Evolutionary conservation across 1,140 invertebrate genomes (phyloP).

Genomic region (Tetramorium simillimum): DNA sequence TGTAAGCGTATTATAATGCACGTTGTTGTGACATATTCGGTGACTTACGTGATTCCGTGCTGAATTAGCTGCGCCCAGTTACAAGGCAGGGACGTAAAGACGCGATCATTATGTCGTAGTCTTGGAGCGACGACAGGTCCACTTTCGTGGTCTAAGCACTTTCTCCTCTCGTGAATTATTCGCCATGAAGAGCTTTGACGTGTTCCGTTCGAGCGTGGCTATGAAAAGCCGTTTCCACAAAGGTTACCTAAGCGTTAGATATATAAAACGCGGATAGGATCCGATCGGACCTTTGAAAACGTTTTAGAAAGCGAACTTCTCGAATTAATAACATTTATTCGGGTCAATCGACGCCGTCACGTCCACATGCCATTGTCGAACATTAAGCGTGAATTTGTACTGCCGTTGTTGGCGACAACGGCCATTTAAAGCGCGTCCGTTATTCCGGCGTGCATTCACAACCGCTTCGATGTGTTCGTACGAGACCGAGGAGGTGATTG

Average conservation of each 20-base stretch:
- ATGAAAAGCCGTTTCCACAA: slow-evolving; percentile 12
- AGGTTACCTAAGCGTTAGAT: neutral
- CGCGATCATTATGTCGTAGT: slow-evolving; percentile 49
- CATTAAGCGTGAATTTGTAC: slow-evolving; percentile 12
- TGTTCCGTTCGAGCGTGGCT: slow-evolving; percentile 7
- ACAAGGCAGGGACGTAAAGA: slow-evolving; percentile 21
- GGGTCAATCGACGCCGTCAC: neutral
- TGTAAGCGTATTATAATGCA: slow-evolving; percentile 30
- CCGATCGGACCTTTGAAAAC: neutral
- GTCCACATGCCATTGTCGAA: neutral
- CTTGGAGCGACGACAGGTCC: slow-evolving; percentile 44
- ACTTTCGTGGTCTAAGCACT: slow-evolving; percentile 56
- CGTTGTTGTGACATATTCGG: slow-evolving; percentile 45
- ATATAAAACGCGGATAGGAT: neutral
- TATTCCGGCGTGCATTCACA: slow-evolving; percentile 35
- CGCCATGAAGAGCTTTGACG: neutral
- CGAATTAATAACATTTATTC: slow-evolving; percentile 18
- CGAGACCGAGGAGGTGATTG: slow-evolving; percentile 63
- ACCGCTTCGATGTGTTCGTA: slow-evolving; percentile 35
- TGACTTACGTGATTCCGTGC: slow-evolving; percentile 36
- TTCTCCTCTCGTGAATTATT: slow-evolving; percentile 59
- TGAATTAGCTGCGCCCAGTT: slow-evolving; percentile 43
- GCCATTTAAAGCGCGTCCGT: slow-evolving; percentile 42
- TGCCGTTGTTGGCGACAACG: slow-evolving; percentile 44
- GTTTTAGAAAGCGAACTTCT: slow-evolving; percentile 4